Conservation (phyloP, 2,113 vertebrate species). For the Chlorodrepanis virens region DNA sequence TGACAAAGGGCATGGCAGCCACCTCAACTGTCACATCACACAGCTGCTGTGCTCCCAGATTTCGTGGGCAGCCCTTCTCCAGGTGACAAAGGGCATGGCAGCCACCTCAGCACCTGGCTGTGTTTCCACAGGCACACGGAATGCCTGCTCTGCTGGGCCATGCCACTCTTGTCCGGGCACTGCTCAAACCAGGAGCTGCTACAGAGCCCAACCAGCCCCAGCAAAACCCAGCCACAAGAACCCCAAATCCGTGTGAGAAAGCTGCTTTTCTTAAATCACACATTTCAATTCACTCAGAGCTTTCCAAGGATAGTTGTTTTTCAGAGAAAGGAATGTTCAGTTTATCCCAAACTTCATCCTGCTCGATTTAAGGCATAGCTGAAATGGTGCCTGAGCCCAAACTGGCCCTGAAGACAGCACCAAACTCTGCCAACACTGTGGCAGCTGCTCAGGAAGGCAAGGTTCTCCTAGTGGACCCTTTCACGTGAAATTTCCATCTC, state of each 20-base stretch:
- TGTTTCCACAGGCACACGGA: not conserved
- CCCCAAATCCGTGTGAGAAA: not conserved
- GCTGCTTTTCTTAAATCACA: not conserved
- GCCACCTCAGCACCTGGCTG: not conserved
- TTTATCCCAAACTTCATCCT: not conserved
- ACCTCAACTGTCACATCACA: too few relatives aligned
- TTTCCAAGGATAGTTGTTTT: not conserved
- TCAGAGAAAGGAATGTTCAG: not conserved
- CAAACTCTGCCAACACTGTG: not conserved
- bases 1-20: too few relatives aligned
- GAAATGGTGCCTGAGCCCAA: not conserved
- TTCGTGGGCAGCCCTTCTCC: rapidly evolving
- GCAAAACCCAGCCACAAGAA: not conserved
- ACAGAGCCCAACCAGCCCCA: not conserved
- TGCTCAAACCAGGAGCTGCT: too few relatives aligned
- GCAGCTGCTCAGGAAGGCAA: not conserved
- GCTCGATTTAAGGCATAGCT: not conserved
- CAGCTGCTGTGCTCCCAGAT: not conserved
- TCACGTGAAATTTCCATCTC: not conserved
- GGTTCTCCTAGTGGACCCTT: rapidly evolving
- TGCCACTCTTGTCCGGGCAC: not conserved
- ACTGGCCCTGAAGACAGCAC: not conserved
- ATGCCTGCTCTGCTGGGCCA: not conserved
- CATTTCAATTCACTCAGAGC: not conserved
- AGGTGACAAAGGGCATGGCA: not conserved